Evolutionary conservation across 2,113 vertebrate genomes (phyloP).

Genomic region (Syngnathus scovelli): DNA sequence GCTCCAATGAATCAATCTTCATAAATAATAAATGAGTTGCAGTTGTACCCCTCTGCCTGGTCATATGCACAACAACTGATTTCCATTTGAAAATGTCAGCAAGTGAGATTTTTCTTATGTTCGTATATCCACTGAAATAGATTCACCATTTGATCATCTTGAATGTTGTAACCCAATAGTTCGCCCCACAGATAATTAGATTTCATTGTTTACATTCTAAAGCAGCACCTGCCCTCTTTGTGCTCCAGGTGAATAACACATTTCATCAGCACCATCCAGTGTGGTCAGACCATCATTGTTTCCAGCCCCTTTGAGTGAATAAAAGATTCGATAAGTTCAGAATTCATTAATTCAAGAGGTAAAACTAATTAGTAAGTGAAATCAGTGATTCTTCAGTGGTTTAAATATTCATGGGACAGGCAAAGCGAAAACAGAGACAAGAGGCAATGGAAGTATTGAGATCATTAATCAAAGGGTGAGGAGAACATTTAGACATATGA

Average conservation of each 20-base stretch:
- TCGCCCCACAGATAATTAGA: slow-evolving; percentile 12
- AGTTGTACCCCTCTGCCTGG: slow-evolving; percentile 19
- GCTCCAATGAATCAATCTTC: slow-evolving; percentile 12
- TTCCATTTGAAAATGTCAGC: slow-evolving; percentile 48
- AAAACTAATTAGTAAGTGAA: slow-evolving; percentile 7
- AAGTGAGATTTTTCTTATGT: slow-evolving; percentile 17
- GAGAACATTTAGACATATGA: background rate
- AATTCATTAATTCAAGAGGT: background rate
- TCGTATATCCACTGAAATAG: slow-evolving; percentile 29
- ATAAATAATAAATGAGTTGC: slow-evolving; percentile 25
- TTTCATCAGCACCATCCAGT: slow-evolving; percentile 10
- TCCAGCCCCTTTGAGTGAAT: background rate
- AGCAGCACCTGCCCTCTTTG: slow-evolving; percentile 27
- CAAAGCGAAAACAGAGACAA: slow-evolving; percentile 14
- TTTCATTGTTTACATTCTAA: slow-evolving; percentile 14
- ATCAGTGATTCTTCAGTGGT: background rate
- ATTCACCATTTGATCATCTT: slow-evolving; percentile 29
- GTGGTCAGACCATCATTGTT: background rate
- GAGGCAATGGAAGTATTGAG: slow-evolving; percentile 7
- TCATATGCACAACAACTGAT: slow-evolving; percentile 38
- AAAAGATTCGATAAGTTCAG: background rate
- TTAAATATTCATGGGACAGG: slow-evolving; percentile 16
- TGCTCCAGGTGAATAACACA: background rate
- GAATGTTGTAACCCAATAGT: slow-evolving; percentile 22
- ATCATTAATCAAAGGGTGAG: slow-evolving; percentile 21